A percentile compares a stretch with the other conserved stretches of the same genome.
Conservation (phyloP, 2,113 vertebrate genomes). For the Narcine bancroftii region DNA sequence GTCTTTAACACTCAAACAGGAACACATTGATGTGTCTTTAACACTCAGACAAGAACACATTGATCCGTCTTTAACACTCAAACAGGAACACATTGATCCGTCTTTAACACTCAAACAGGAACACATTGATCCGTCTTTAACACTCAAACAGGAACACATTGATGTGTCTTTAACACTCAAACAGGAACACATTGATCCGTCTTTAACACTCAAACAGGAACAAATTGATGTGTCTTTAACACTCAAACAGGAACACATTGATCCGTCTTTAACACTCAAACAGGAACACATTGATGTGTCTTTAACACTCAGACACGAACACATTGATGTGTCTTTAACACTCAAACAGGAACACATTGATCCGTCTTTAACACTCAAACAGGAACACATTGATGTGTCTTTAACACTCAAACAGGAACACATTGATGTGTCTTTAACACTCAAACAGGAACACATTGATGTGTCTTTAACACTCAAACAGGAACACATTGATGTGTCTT, state of each 20-base stretch:
- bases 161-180: background rate
- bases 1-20: constrained; percentile 58
- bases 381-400: background rate
- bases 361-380: too few relatives aligned
- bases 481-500: background rate
- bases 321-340: background rate
- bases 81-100: background rate
- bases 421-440: background rate
- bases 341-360: too few relatives aligned
- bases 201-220: constrained; percentile 56
- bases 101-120: constrained; percentile 10
- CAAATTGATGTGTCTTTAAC: background rate
- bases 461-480: too few relatives aligned
- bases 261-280: too few relatives aligned
- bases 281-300: background rate
- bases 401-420: constrained; percentile 50
- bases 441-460: too few relatives aligned
- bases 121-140: too few relatives aligned
- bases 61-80: too few relatives aligned
- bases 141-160: constrained; percentile 50
- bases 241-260: too few relatives aligned
- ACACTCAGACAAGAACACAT: too few relatives aligned
- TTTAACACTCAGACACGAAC: constrained; percentile 50
- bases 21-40: background rate
- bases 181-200: too few relatives aligned